phyloP scores from a whole-genome alignment of 2,113 vertebrate species.

The Grallaria varia region DNA sequence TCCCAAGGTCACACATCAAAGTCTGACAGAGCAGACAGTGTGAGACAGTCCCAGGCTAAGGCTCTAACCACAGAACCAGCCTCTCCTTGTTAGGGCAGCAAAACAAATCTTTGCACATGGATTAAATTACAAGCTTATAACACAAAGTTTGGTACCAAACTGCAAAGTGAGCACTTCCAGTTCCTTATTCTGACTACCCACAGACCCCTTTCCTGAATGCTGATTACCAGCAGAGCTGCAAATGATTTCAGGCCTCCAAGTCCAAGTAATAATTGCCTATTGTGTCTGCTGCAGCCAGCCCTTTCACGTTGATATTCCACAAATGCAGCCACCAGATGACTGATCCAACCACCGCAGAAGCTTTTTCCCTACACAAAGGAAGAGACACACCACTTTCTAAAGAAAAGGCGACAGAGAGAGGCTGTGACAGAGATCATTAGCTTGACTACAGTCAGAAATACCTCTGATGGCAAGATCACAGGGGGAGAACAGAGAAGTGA shows the following conservation, averaged over 20 bases:
- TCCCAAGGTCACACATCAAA: constrained; percentile 43
- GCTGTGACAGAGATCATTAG: constrained; percentile 50
- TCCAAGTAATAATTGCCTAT: constrained; percentile 57
- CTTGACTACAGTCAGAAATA: constrained; percentile 41
- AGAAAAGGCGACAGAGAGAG: constrained; percentile 29
- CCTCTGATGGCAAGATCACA: constrained; percentile 62
- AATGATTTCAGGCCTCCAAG: constrained; percentile 39
- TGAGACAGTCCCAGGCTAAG: constrained; percentile 14
- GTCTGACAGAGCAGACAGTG: neutral
- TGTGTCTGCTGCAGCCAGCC: constrained; percentile 44
- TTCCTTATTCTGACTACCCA: neutral
- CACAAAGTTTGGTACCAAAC: constrained; percentile 1
- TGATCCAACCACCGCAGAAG: constrained; percentile 33
- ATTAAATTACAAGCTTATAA: neutral
- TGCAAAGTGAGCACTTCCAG: neutral
- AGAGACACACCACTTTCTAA: constrained; percentile 28
- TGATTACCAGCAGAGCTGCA: constrained; percentile 50
- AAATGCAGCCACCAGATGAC: constrained; percentile 49
- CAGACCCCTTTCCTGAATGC: neutral
- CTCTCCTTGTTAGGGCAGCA: constrained; percentile 6
- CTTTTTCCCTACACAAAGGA: constrained; percentile 38
- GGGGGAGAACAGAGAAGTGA: constrained; percentile 4
- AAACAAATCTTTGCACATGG: neutral
- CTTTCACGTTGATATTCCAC: constrained; percentile 48
- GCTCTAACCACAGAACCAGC: constrained; percentile 3